A percentile compares a stretch with the other conserved stretches of the same genome.
These are phyloP conservation scores for Apotomis betuletana DNA, from an alignment of 2,888 invertebrate genomes.

Conservation along the genomic window DNA sequence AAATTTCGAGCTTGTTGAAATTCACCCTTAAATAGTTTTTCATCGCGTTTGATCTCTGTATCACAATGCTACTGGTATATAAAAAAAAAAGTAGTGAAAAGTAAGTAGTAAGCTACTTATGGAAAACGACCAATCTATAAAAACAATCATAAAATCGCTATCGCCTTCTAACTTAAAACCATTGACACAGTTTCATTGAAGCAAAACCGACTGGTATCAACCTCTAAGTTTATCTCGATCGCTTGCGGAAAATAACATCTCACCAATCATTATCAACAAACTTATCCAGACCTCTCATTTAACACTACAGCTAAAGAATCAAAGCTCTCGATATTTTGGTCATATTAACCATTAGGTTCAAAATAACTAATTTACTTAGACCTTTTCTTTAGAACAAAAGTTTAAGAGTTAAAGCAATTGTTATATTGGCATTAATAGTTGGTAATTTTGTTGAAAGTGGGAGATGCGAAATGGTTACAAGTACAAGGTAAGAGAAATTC, in stretches of 20 bases:
- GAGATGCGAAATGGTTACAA: slow-evolving; percentile 20
- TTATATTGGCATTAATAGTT: slow-evolving; percentile 14
- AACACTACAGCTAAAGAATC: not conserved
- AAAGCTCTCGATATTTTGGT: slow-evolving; percentile 7
- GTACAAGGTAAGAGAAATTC: slow-evolving; percentile 32
- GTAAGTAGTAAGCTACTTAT: no score
- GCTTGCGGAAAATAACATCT: slow-evolving; percentile 51
- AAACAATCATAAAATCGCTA: slow-evolving; percentile 5
- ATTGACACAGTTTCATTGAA: slow-evolving; percentile 43
- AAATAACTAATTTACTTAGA: slow-evolving; percentile 6
- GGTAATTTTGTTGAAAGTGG: slow-evolving; percentile 39
- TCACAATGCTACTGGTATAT: no score
- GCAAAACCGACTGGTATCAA: slow-evolving; percentile 39
- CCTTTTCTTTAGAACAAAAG: not conserved
- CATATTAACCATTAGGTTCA: not conserved
- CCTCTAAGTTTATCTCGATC: slow-evolving; percentile 46
- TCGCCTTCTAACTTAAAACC: slow-evolving; percentile 13
- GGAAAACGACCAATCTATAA: no score
- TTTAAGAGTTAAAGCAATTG: not conserved
- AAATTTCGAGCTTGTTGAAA: no score
- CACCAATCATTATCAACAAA: slow-evolving; percentile 42
- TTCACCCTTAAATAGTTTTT: no score
- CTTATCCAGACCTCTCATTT: slow-evolving; percentile 3
- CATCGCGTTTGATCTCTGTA: no score
- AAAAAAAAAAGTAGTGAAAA: no score